These are phyloP conservation scores for Bedellia somnulentella DNA, from an alignment of 2,888 invertebrate species.

Conservation along the genomic window DNA sequence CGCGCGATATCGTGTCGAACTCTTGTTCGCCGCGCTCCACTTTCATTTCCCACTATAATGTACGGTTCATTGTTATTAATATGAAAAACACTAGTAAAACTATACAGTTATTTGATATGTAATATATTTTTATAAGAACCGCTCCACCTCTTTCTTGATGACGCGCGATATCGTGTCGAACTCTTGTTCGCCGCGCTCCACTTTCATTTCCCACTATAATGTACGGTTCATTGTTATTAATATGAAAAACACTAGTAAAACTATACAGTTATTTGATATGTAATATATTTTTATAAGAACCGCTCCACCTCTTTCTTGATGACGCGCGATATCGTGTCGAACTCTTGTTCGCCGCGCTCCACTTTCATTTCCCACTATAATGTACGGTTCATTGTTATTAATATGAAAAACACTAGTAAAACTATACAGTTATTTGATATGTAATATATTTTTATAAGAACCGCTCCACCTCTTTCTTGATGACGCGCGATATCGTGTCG, in stretches of 20 bases:
- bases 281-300: too few relatives aligned
- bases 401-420: background rate
- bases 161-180: slow-evolving; percentile 94
- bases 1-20: slow-evolving; percentile 92
- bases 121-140: too few relatives aligned
- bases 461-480: slow-evolving; percentile 92
- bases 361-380: slow-evolving; percentile 91
- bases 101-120: too few relatives aligned
- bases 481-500: slow-evolving; percentile 90
- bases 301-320: slow-evolving; percentile 93
- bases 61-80: too few relatives aligned
- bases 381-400: too few relatives aligned
- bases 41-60: slow-evolving; percentile 84
- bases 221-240: too few relatives aligned
- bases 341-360: slow-evolving; percentile 94
- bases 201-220: slow-evolving; percentile 88
- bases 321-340: slow-evolving; percentile 91
- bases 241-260: background rate
- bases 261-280: too few relatives aligned
- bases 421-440: too few relatives aligned
- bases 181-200: slow-evolving; percentile 94
- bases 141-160: slow-evolving; percentile 91
- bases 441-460: too few relatives aligned
- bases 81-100: background rate
- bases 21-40: slow-evolving; percentile 96